Base-by-base conservation (phyloP, 1,140 invertebrate species). In the Drosophila varians region DNA sequence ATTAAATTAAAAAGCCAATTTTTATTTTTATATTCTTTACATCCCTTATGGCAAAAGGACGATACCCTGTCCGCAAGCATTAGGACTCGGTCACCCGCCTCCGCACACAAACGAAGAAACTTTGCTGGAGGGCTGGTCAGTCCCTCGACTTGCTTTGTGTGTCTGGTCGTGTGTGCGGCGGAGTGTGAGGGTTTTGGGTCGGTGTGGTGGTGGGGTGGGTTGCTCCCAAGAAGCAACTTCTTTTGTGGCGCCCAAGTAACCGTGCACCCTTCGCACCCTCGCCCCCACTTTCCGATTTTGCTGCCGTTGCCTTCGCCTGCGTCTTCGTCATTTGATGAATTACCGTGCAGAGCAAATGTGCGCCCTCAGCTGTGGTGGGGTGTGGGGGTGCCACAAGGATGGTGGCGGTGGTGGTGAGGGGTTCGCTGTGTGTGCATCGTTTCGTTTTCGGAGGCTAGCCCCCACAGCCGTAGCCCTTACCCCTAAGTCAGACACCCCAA, bases 241-340 rank as follows among this genome's bases (percentile, higher is more conserved):
- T 88, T 87, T 87, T 87, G 82, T 82, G 73, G 82, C 80, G 73
- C 77, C 62, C 72, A 48, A 68, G 60, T 60, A 61, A 34, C 46
- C 52, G 56, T 46, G 16, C 74, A 43, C 31, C 48, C 43, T 21
- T 38, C 21, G 40, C 49, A 34, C 42, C 51, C 46, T 21, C n/a
- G 14, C n/a, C 43, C 28, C 51, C 56, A 23, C 16, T 36, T 38
- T 21, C 54, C 7, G 12, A 38, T 38, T 16, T 16, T 38, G 16
- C 16, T 46, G 65, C 62, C 64, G 47, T 45, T 47, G 57, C 28
- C 61, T 69, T 31, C 52, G 68, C 58, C 54, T 55, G 71, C 75
- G 55, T 77, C 74, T 74, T 77, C 82, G 82, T 77, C 83, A 82
- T 87, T 87, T 87, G 82, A 87, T 87, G 82, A 87, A 87, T 87